Evolutionary conservation across 2,888 invertebrate species (phyloP), one percentile per base, ranked within the genome.

Genomic region (Lingula anatina): DNA sequence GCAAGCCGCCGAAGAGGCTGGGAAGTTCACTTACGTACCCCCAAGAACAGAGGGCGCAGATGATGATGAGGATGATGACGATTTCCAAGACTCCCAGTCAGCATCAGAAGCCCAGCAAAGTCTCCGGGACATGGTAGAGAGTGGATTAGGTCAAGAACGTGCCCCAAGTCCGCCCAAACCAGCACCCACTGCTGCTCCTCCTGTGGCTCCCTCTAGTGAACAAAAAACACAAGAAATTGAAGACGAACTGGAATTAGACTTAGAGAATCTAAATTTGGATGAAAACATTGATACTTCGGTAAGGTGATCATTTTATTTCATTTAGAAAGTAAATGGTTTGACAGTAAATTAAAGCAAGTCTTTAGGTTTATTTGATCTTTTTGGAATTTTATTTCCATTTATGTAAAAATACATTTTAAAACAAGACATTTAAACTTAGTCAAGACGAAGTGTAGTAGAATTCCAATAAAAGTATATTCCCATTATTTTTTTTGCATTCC

Each of bases 261-360:
- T 92, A 46, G 90, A 90, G 59, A 87, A 86, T 59, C 83, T 90
- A 60, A 85, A 85, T 59, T 78, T 93, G 26, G 90, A 91, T 72
- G 88, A 88, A 56, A 84, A 83, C 68, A 85, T 88, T 58, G 89
- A 89, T 72, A 84, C 85, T 48, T 84, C 83, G 74, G 88, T 85
- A 76, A 64, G 61, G n/a, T n/a, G n/a, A n/a, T n/a, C n/a, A n/a
- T n/a, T n/a, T n/a, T n/a, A n/a, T n/a, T n/a, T n/a, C n/a, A n/a
- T n/a, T n/a, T n/a, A n/a, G n/a, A n/a, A n/a, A n/a, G n/a, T n/a
- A n/a, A n/a, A n/a, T n/a, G n/a, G n/a, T n/a, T n/a, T n/a, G n/a
- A n/a, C n/a, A n/a, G n/a, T n/a, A n/a, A n/a, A n/a, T n/a, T n/a
- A n/a, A n/a, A n/a, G n/a, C n/a, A n/a, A n/a, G n/a, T n/a, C n/a